These are phyloP conservation scores for Erannis defoliaria DNA, from an alignment of 2,888 invertebrate genomes.

Conservation along the genomic window DNA sequence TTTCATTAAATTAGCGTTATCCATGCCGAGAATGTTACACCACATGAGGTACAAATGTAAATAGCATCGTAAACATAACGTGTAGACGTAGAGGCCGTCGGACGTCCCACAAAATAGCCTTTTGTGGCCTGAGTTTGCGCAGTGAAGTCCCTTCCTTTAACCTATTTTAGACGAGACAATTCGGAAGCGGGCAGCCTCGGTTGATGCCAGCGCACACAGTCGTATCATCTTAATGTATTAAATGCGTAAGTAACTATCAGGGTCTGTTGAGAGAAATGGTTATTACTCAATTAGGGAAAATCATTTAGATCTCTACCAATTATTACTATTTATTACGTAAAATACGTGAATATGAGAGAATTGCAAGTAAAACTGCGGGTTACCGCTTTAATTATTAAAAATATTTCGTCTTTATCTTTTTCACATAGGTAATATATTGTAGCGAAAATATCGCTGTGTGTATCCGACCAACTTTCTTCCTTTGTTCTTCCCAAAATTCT, in stretches of 20 bases:
- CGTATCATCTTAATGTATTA: conserved; percentile 1
- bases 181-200: conserved; percentile 47
- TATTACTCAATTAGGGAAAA: too few relatives aligned
- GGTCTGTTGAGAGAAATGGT: neutral
- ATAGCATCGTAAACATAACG: conserved; percentile 43
- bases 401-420: conserved; percentile 9
- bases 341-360: neutral
- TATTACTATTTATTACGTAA: neutral
- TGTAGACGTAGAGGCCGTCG: conserved; percentile 44
- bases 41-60: conserved; percentile 41
- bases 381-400: conserved; percentile 1
- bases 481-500: conserved; percentile 8
- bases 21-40: conserved; percentile 24
- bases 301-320: too few relatives aligned
- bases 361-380: neutral
- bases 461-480: conserved; percentile 8
- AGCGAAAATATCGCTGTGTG: conserved; percentile 1
- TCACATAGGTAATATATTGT: conserved; percentile 7
- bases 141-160: conserved; percentile 57
- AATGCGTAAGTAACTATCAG: neutral
- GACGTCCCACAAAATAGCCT: conserved; percentile 53
- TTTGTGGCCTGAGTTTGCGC: conserved; percentile 65
- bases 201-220: conserved; percentile 6
- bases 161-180: conserved; percentile 62
- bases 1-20: conserved; percentile 25